Evolutionary conservation across 2,888 invertebrate species (phyloP).

Genomic region (Drosophila rubida): DNA sequence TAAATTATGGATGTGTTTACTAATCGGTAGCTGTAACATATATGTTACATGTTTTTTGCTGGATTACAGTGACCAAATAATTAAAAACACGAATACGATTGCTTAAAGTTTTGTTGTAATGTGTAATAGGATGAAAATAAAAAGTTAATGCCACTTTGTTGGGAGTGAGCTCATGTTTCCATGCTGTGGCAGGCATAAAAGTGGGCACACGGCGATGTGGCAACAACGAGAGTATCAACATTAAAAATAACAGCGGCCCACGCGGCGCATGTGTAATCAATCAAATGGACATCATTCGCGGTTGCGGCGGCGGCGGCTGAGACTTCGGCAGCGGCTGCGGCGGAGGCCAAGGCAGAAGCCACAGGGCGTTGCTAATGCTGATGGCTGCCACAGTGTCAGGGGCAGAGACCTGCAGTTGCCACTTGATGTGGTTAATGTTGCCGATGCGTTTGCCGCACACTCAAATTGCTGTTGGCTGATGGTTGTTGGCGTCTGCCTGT

Average conservation of each 20-base stretch:
- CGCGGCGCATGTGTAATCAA: slow-evolving; percentile 72
- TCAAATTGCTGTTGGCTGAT: slow-evolving; percentile 30
- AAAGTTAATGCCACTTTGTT: slow-evolving; percentile 5
- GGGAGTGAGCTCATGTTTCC: neutral
- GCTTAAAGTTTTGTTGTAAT: no score
- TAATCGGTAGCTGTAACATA: no score
- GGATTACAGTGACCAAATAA: no score
- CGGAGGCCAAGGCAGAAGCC: slow-evolving; percentile 63
- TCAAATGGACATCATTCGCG: slow-evolving; percentile 61
- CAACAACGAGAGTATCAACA: slow-evolving; percentile 51
- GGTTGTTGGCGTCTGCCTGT: slow-evolving; percentile 17
- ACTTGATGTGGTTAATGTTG: slow-evolving; percentile 44
- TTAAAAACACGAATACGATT: no score
- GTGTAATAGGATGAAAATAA: no score
- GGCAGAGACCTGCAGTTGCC: slow-evolving; percentile 60
- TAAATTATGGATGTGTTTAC: no score
- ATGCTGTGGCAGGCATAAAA: slow-evolving; percentile 4
- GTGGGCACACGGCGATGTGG: slow-evolving; percentile 38
- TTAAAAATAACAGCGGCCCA: slow-evolving; percentile 58
- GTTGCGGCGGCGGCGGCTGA: slow-evolving; percentile 6
- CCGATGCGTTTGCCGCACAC: slow-evolving; percentile 19
- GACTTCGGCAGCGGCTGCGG: neutral
- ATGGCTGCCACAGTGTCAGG: slow-evolving; percentile 72
- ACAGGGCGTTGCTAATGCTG: slow-evolving; percentile 70
- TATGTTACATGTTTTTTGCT: no score